These are phyloP conservation scores for Dendrocincla tyrannina DNA, from an alignment of 2,797 vertebrate species.

Conservation along the genomic window DNA sequence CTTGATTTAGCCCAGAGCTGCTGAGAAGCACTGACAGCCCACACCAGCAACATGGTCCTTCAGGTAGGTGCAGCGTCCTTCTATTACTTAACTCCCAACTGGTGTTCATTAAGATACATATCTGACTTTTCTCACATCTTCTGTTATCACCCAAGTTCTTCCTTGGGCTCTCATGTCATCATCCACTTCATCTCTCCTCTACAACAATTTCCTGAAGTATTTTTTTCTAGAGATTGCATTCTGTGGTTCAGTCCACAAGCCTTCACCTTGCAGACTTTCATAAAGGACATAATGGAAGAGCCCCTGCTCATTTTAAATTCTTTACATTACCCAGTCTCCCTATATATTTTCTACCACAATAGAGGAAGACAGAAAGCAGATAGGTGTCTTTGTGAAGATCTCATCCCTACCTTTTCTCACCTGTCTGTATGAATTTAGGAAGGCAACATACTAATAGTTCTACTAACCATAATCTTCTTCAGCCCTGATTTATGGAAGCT, in stretches of 20 bases:
- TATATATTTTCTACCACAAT: not conserved
- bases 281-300: not conserved
- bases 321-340: not conserved
- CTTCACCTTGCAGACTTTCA: not conserved
- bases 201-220: not conserved
- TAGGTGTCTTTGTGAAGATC: not conserved
- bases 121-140: not conserved
- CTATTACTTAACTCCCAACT: not conserved
- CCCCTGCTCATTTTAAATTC: not conserved
- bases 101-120: not conserved
- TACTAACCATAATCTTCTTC: not conserved
- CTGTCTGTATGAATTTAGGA: not conserved
- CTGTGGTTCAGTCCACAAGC: not conserved
- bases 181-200: not conserved
- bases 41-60: not conserved
- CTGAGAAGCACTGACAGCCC: not conserved
- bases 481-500: not conserved
- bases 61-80: not conserved
- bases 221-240: not conserved
- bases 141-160: not conserved
- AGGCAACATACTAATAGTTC: not conserved
- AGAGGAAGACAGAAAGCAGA: not conserved
- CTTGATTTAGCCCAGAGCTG: not conserved
- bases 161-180: not conserved
- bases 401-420: not conserved